A percentile compares a stretch with the other conserved stretches of the same genome.
Evolutionary conservation across 2,888 invertebrate species (phyloP).

Genomic region (Linyphia triangularis): DNA sequence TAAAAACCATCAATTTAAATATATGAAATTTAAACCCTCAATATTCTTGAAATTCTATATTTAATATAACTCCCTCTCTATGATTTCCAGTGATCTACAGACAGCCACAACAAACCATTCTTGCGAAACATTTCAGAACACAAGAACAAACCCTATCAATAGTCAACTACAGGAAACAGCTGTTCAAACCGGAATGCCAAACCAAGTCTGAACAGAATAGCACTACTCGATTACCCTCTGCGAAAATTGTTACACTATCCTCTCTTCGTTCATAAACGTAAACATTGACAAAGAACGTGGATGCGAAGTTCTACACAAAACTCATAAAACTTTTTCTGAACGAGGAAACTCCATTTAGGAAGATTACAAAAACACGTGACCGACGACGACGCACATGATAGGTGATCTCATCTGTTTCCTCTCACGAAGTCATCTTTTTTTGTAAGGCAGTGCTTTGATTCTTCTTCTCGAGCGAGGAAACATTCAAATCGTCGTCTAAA

Average conservation of each 20-base stretch:
- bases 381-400: background rate
- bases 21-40: too few species aligned
- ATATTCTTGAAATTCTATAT: too few species aligned
- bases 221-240: background rate
- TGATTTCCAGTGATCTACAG: too few species aligned
- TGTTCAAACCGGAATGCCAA: background rate
- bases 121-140: too few species aligned
- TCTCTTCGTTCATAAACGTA: background rate
- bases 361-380: slow-evolving; percentile 66
- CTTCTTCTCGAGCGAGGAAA: background rate
- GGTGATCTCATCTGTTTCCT: background rate
- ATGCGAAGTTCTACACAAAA: background rate
- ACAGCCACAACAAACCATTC: too few species aligned
- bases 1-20: too few species aligned
- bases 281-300: slow-evolving; percentile 18
- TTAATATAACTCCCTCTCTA: too few species aligned
- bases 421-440: background rate
- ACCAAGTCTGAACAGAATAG: background rate
- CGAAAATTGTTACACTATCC: background rate
- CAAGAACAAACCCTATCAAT: too few species aligned
- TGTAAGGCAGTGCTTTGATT: background rate
- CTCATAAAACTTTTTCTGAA: slow-evolving; percentile 62
- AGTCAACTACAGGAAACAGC: too few species aligned
- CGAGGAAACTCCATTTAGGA: slow-evolving; percentile 52
- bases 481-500: background rate